Percentiles rank a stretch among this genome's conserved stretches.
Conservation (phyloP, 1,140 invertebrate species). For the Apis florea region DNA sequence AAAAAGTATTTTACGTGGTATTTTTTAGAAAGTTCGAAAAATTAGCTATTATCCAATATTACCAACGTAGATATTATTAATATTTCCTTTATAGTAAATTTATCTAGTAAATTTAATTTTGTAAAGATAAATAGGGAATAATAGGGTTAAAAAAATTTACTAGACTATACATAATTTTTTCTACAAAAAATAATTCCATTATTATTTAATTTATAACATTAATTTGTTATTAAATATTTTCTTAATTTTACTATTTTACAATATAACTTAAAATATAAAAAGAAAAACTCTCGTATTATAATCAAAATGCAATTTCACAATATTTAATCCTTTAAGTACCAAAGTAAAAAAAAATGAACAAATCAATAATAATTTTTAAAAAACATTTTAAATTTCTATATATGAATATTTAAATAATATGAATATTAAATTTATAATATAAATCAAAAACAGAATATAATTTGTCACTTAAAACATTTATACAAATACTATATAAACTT, state of each 20-base stretch:
- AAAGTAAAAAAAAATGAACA: not conserved
- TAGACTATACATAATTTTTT: not conserved
- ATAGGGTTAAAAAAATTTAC: not conserved
- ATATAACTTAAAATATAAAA: slow-evolving; percentile 7
- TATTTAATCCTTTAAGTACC: slow-evolving; percentile 15
- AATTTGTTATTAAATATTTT: slow-evolving; percentile 42
- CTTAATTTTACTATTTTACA: slow-evolving; percentile 29
- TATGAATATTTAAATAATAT: too few species aligned
- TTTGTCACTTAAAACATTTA: not conserved
- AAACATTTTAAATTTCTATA: not conserved
- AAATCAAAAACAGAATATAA: not conserved
- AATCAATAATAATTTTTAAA: not conserved
- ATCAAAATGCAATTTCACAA: not conserved
- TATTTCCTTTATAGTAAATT: not conserved
- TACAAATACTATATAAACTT: not conserved
- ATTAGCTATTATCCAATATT: not conserved
- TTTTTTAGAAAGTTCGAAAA: not conserved
- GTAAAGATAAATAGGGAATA: not conserved
- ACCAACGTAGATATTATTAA: not conserved
- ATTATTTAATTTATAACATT: slow-evolving; percentile 39
- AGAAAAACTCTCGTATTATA: not conserved
- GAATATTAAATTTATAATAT: not conserved
- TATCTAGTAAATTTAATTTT: not conserved
- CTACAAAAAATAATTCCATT: slow-evolving; percentile 48
- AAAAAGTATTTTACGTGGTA: not conserved